Conservation (phyloP, 2,113 vertebrate species). For the Tragelaphus imberbis region DNA sequence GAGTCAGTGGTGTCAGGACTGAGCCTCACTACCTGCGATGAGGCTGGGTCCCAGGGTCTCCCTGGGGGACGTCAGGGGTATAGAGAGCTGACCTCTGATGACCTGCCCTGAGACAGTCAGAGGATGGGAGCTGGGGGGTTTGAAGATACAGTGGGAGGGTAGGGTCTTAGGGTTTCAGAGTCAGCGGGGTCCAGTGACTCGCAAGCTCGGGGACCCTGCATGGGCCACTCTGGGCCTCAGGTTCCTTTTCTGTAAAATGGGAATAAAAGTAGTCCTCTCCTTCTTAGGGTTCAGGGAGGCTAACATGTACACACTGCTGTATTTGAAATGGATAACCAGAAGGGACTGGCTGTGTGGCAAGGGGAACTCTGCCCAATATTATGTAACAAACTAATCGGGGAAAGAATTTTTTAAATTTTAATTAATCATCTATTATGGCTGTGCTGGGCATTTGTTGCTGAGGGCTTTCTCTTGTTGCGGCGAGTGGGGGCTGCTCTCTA, state of each 20-base stretch:
- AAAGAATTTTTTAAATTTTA: background rate
- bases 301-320: background rate
- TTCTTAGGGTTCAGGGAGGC: background rate
- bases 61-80: background rate
- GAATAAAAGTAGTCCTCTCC: background rate
- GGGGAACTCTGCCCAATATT: background rate
- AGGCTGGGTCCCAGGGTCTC: background rate
- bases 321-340: background rate
- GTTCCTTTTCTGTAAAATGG: background rate
- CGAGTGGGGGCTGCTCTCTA: background rate
- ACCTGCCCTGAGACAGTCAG: background rate
- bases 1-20: background rate
- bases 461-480: background rate
- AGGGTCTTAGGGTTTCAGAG: background rate
- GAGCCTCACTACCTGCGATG: background rate
- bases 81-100: background rate
- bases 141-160: background rate
- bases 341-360: background rate
- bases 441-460: background rate
- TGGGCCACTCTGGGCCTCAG: background rate
- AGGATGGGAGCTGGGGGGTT: too few relatives aligned
- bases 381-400: background rate
- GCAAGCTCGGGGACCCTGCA: background rate
- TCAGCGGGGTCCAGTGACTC: background rate
- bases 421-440: background rate